Evolutionary conservation across 2,797 vertebrate species (phyloP), one percentile per base, ranked within the genome.

Genomic region (Aeoliscus strigatus): DNA sequence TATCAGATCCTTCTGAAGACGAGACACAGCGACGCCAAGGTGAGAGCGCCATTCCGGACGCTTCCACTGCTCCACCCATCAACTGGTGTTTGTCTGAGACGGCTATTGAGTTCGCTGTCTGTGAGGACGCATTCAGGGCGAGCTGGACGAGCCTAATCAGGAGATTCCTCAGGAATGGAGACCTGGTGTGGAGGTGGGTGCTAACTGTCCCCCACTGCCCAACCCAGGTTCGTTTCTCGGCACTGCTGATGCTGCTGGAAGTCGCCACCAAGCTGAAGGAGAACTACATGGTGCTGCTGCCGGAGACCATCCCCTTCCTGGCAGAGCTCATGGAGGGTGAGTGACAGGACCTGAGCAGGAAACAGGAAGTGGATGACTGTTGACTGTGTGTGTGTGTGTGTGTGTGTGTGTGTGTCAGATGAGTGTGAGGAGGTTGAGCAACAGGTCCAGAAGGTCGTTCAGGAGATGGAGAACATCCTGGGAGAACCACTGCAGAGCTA

Each of bases 291-390:
- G 79, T 91, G 11, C 84, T 98, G 26, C 88, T 98, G 3, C 96
- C 96, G 0, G 96, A 98, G 70, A 92, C 94, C 46, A 90, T 97
- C 66, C 95, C 95, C 0, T 98, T 97, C 88, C 79, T 98, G 82
- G 94, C 96, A 6, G 96, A 98, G 23, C 74, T 98, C 23, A 97
- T 98, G 94, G 96, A 98, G 89, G 96, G 95, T 98, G 84, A 88
- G 87, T 4, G 21, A 23, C n/a, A n/a, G n/a, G n/a, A n/a, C n/a
- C n/a, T n/a, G n/a, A n/a, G n/a, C n/a, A n/a, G n/a, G n/a, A n/a
- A n/a, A n/a, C n/a, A n/a, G n/a, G n/a, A n/a, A n/a, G n/a, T n/a
- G n/a, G n/a, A n/a, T n/a, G n/a, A n/a, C n/a, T n/a, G n/a, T n/a
- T n/a, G n/a, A n/a, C n/a, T n/a, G n/a, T n/a, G n/a, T n/a, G n/a